phyloP scores from a whole-genome alignment of 2,113 vertebrate genomes.

The Rhea pennata region DNA sequence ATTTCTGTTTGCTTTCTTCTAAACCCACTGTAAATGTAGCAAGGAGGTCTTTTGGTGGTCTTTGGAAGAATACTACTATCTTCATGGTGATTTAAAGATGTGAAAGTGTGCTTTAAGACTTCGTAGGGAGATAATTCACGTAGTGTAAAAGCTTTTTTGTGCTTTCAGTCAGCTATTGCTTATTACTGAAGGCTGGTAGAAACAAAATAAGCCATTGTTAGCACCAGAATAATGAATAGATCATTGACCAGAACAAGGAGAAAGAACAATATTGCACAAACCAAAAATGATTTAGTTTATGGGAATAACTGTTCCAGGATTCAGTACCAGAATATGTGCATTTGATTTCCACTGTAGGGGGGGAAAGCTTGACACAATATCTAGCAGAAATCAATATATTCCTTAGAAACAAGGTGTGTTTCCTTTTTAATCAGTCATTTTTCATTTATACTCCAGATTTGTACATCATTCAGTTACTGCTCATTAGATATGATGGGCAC shows the following conservation, averaged over 20 bases:
- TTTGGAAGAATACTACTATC: background rate
- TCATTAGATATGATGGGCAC: background rate
- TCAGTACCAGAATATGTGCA: background rate
- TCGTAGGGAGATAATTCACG: background rate
- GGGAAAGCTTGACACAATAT: background rate
- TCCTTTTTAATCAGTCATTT: background rate
- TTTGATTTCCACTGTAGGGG: background rate
- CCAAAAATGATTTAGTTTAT: background rate
- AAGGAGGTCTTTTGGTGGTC: background rate
- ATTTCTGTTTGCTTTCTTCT: constrained; percentile 12
- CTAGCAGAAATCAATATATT: background rate
- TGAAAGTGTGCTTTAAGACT: background rate
- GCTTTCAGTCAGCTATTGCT: background rate
- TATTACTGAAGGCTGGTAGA: background rate
- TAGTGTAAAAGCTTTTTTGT: background rate
- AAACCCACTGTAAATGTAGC: background rate
- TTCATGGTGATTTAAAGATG: background rate
- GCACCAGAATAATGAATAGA: background rate
- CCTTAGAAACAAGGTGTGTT: background rate
- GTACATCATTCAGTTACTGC: background rate
- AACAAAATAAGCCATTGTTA: background rate
- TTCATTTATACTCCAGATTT: background rate
- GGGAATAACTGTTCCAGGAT: background rate
- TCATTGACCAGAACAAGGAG: background rate
- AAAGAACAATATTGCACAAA: background rate